phyloP scores from a whole-genome alignment of 2,797 vertebrate species.

The Liparis tanakae region DNA sequence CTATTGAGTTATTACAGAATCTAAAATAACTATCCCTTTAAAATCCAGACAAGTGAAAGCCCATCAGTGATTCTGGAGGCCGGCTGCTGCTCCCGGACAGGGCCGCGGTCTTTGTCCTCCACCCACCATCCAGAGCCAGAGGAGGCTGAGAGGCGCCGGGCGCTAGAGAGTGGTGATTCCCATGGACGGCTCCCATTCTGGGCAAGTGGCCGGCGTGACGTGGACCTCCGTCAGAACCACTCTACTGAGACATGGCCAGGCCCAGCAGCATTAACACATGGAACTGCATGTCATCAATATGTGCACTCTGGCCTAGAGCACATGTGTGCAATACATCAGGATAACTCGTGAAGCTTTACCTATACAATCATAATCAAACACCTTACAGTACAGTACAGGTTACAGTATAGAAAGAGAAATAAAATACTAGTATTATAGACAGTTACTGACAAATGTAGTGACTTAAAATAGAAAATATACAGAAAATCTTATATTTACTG shows the following conservation, averaged over 20 bases:
- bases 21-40: conserved; percentile 65
- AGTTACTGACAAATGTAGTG: not conserved
- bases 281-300: conserved; percentile 17
- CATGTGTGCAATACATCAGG: not conserved
- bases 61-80: conserved; percentile 48
- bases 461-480: not conserved
- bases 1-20: not conserved
- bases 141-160: conserved; percentile 67
- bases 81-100: conserved; percentile 33
- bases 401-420: not conserved
- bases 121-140: conserved; percentile 86
- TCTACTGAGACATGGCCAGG: conserved; percentile 82
- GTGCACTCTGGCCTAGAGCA: not conserved
- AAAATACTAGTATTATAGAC: not conserved
- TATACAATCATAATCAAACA: not conserved
- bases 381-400: not conserved
- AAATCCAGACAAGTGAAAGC: conserved; percentile 45
- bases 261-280: conserved; percentile 66
- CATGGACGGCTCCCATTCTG: conserved; percentile 88
- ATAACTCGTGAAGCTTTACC: not conserved
- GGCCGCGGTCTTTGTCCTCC: conserved; percentile 47
- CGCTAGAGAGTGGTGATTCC: conserved; percentile 87
- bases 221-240: conserved; percentile 88
- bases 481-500: not conserved
- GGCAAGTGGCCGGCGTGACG: conserved; percentile 84